Percentiles rank a stretch among this genome's conserved stretches.
Conservation (phyloP, 2,888 invertebrate genomes). For the Petrophora chlorosata region DNA sequence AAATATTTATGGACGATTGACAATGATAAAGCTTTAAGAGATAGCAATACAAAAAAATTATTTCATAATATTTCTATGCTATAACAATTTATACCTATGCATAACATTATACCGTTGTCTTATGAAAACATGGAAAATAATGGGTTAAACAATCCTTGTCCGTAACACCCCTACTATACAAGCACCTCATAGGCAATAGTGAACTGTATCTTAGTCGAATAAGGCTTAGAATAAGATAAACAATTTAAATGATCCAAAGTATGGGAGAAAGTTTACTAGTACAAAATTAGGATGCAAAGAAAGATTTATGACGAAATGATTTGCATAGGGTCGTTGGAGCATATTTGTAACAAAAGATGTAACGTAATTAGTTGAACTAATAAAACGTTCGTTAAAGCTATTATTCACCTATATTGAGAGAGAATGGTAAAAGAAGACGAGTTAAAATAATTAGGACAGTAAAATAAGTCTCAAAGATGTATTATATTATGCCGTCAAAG, state of each 20-base stretch:
- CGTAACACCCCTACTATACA: conserved; percentile 1
- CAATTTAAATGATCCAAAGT: conserved; percentile 17
- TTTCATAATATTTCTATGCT: too few relatives aligned
- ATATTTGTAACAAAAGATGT: conserved; percentile 24
- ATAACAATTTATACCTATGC: too few relatives aligned
- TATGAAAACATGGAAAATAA: too few relatives aligned
- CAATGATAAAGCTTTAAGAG: too few relatives aligned
- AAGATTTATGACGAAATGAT: conserved; percentile 61
- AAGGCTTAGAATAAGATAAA: conserved; percentile 23
- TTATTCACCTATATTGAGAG: conserved; percentile 11
- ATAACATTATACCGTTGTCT: too few relatives aligned
- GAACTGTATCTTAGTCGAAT: conserved; percentile 27
- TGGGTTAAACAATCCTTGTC: too few relatives aligned
- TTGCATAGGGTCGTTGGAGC: conserved; percentile 35
- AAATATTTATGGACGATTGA: too few relatives aligned
- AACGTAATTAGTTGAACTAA: conserved; percentile 18
- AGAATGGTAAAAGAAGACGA: neutral
- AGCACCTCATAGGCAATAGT: conserved; percentile 10
- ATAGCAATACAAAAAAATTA: too few relatives aligned
- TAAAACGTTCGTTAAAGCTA: conserved; percentile 15
- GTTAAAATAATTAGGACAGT: too few relatives aligned
- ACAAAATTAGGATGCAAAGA: conserved; percentile 56
- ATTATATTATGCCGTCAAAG: too few relatives aligned
- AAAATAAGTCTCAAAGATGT: too few relatives aligned
- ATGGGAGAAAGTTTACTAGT: conserved; percentile 45